Percentiles rank a stretch among this genome's conserved stretches.
Conservation (phyloP, 2,888 invertebrate species). For the Trachelus tabidus region DNA sequence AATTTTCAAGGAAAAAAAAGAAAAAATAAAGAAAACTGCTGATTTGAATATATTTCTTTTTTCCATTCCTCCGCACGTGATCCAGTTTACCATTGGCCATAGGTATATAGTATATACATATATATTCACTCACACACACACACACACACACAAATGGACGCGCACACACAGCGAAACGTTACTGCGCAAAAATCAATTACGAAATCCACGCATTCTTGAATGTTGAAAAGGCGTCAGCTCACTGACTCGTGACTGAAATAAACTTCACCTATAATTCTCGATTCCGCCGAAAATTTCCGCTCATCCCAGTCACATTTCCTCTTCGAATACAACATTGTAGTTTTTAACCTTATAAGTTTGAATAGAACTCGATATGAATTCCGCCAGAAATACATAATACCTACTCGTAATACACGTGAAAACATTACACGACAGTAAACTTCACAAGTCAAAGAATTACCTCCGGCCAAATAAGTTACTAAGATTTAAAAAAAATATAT, state of each 20-base stretch:
- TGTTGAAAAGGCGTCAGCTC: neutral
- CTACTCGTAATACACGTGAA: neutral
- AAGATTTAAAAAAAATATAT: neutral
- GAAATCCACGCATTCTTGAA: neutral
- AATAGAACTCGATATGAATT: too few species aligned
- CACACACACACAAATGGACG: too few species aligned
- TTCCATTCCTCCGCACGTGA: neutral
- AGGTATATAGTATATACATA: neutral
- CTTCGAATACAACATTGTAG: neutral
- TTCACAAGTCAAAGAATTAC: neutral
- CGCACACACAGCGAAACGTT: neutral
- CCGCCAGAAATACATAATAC: neutral
- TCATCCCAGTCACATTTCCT: neutral
- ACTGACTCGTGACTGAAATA: neutral
- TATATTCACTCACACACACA: too few species aligned
- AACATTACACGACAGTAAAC: neutral
- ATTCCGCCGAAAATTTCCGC: neutral
- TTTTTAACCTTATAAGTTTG: neutral
- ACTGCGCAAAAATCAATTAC: neutral
- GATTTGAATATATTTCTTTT: neutral
- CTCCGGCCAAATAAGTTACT: neutral
- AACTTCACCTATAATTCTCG: neutral
- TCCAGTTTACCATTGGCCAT: neutral
- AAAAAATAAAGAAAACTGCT: neutral
- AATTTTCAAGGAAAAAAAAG: neutral